Evolutionary conservation across 2,113 vertebrate genomes (phyloP).

Genomic region (Centropus bengalensis): DNA sequence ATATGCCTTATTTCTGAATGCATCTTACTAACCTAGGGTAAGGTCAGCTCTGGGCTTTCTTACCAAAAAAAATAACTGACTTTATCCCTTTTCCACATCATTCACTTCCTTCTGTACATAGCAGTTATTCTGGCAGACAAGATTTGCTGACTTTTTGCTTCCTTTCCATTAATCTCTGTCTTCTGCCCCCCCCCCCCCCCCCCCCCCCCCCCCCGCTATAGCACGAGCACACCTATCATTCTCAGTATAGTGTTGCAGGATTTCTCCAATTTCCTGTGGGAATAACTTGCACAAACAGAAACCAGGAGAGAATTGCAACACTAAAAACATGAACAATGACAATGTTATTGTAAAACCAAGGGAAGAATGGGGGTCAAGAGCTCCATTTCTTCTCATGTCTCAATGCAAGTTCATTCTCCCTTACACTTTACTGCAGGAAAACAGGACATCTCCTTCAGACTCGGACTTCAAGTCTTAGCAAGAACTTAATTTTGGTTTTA

Average conservation of each 20-base stretch:
- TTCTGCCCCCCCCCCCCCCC: not conserved
- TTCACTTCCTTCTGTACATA: conserved; percentile 21
- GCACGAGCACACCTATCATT: conserved; percentile 7
- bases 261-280: not conserved
- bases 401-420: not conserved
- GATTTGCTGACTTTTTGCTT: conserved; percentile 27
- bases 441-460: not conserved
- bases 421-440: not conserved
- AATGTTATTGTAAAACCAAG: not conserved
- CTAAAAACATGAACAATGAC: not conserved
- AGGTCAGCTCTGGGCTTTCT: not conserved
- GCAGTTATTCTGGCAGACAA: not conserved
- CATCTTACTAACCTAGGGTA: not conserved
- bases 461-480: not conserved
- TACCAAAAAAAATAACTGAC: not conserved
- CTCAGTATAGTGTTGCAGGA: not conserved
- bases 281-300: not conserved
- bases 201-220: not conserved
- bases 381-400: not conserved
- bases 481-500: not conserved
- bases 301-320: not conserved
- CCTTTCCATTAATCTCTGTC: not conserved
- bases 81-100: not conserved
- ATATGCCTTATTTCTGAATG: not conserved
- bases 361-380: not conserved